Evolutionary conservation across 1,140 invertebrate species (phyloP), one percentile per base, ranked within the genome.

Genomic region (Pseudoatta argentina): DNA sequence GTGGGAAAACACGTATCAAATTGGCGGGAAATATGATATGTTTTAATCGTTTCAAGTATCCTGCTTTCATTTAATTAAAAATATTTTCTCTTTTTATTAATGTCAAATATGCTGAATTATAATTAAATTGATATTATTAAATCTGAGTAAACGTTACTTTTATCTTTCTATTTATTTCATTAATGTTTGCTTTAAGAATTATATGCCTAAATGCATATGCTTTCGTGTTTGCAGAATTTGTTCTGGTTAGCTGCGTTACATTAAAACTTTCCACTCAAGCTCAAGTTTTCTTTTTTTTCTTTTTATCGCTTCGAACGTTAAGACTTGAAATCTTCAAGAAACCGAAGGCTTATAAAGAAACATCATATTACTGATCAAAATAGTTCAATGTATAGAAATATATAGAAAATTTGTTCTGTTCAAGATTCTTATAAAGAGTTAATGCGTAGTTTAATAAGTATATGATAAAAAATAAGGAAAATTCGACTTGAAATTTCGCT

Each of bases 1-100:
- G 48, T 44, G 76, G 67, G 76, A 39, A 21, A 61, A 24, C 51
- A 48, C 48, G 21, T 44, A 69, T n/a, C 27, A 63, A 88, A 86
- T 89, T 81, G 87, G 87, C 87, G 87, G 83, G 76, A 88, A 63
- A 86, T 81, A 55, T 39, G 30, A 81, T 57, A 66, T 6, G 12
- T 64, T 27, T 39, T 2, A 48, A 34, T 24, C 66, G 5, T 57
- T 81, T 48, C 7, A 27, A 57, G 24, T 55, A 7, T 39, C 18
- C 24, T n/a, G 14, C 24, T 34, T 14, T 16, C 24, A 3, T 30
- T 51, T 8, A 27, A 21, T 48, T 30, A 51, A 64, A 48, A 27
- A n/a, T 78, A 34, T 51, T 18, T 48, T 51, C 0, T 30, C 48
- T 0, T 66, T 66, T 48, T 78, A 48, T 12, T 34, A 18, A 10